Evolutionary conservation across 2,113 vertebrate species (phyloP).

Genomic region (Clinocottus analis): DNA sequence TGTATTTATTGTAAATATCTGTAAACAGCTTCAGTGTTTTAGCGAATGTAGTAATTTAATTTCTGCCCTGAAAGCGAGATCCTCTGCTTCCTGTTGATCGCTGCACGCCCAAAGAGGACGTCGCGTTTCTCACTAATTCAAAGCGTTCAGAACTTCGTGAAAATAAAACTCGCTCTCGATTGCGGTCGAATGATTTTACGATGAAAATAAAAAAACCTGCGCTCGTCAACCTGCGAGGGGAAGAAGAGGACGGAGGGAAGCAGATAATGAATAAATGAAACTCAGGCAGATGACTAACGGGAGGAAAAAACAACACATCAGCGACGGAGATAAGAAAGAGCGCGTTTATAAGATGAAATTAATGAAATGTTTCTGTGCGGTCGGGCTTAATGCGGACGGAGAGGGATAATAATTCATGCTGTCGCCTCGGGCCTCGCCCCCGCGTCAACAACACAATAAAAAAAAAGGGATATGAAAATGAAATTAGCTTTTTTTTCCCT

Average conservation of each 20-base stretch:
- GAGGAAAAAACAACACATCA: slow-evolving; percentile 32
- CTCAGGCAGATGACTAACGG: slow-evolving; percentile 52
- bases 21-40: neutral
- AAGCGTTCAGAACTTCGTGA: neutral
- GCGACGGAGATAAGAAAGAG: slow-evolving; percentile 56
- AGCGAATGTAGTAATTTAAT: neutral
- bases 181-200: too few species aligned
- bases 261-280: slow-evolving; percentile 67
- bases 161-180: slow-evolving; percentile 21
- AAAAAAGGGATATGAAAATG: slow-evolving; percentile 55
- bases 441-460: slow-evolving; percentile 55
- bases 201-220: too few species aligned
- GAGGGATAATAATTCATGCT: slow-evolving; percentile 55
- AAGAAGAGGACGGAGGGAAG: slow-evolving; percentile 11
- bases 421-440: slow-evolving; percentile 28
- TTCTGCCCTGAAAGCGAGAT: neutral
- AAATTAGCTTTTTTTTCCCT: slow-evolving; percentile 47
- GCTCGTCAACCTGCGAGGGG: slow-evolving; percentile 23
- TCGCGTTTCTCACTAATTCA: neutral
- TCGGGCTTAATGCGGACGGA: slow-evolving; percentile 41
- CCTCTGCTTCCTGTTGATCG: slow-evolving; percentile 10
- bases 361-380: slow-evolving; percentile 64
- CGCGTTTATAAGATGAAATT: slow-evolving; percentile 57
- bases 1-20: neutral
- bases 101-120: too few species aligned